phyloP scores from a whole-genome alignment of 2,113 vertebrate genomes.

The Pao palembangensis region DNA sequence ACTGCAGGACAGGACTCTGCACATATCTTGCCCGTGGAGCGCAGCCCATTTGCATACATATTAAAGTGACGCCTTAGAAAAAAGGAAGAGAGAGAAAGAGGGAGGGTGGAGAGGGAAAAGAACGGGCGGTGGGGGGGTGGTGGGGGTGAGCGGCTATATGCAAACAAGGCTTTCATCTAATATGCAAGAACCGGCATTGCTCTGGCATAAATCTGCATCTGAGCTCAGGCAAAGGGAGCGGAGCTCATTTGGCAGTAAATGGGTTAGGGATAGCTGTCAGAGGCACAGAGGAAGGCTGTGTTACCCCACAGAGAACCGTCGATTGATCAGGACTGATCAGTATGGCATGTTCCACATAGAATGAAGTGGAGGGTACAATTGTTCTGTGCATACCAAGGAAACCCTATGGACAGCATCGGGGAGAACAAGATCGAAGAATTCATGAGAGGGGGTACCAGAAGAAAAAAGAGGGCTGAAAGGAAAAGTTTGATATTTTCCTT shows the following conservation, averaged over 20 bases:
- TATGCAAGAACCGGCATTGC: slow-evolving; percentile 74
- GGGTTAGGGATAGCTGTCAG: slow-evolving; percentile 64
- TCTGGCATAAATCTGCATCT: slow-evolving; percentile 78
- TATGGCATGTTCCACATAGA: slow-evolving; percentile 46
- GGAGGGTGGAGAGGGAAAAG: slow-evolving; percentile 34
- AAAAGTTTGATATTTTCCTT: too few species aligned
- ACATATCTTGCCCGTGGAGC: slow-evolving; percentile 75
- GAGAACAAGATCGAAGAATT: not conserved
- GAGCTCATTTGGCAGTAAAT: slow-evolving; percentile 71
- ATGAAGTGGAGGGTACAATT: slow-evolving; percentile 34
- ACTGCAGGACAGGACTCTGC: slow-evolving; percentile 76
- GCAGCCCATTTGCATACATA: slow-evolving; percentile 79
- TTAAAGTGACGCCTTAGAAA: slow-evolving; percentile 79
- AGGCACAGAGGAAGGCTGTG: slow-evolving; percentile 54
- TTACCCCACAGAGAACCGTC: slow-evolving; percentile 55
- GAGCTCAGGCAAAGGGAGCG: slow-evolving; percentile 60
- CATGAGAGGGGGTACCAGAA: not conserved
- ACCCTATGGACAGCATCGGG: slow-evolving; percentile 11
- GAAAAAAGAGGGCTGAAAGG: not conserved
- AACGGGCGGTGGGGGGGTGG: slow-evolving; percentile 3
- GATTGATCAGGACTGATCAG: slow-evolving; percentile 72
- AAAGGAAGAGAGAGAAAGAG: slow-evolving; percentile 68
- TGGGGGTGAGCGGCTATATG: slow-evolving; percentile 65
- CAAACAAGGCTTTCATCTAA: slow-evolving; percentile 79
- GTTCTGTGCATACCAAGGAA: slow-evolving; percentile 14